Conservation (phyloP, 2,888 invertebrate genomes). For the Trissolcus japonicus region DNA sequence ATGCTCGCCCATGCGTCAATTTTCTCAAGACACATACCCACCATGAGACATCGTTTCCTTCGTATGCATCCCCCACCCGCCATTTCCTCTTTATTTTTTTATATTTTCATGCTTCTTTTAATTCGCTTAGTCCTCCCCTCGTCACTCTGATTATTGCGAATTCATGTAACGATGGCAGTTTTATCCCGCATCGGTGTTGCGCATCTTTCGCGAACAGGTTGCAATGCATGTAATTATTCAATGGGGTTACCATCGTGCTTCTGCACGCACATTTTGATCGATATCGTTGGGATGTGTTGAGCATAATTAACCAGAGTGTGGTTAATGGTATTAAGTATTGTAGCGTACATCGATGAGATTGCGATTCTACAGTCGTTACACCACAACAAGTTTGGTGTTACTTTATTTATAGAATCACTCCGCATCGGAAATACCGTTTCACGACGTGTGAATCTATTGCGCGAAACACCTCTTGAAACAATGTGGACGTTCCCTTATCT, state of each 20-base stretch:
- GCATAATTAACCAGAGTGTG: conserved; percentile 71
- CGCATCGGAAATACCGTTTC: conserved; percentile 38
- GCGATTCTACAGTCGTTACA: conserved; percentile 46
- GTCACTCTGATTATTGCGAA: conserved; percentile 55
- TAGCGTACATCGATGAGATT: conserved; percentile 59
- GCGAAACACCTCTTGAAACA: conserved; percentile 45
- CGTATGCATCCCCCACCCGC: conserved; percentile 17
- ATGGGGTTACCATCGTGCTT: conserved; percentile 63
- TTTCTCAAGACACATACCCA: conserved; percentile 66
- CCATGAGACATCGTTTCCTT: conserved; percentile 60
- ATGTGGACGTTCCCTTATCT: conserved; percentile 51
- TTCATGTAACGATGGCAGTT: conserved; percentile 64
- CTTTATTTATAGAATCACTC: conserved; percentile 55
- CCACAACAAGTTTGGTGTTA: conserved; percentile 51
- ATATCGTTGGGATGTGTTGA: conserved; percentile 70
- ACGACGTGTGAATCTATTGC: conserved; percentile 50
- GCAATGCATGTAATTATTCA: conserved; percentile 71
- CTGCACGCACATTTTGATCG: conserved; percentile 67
- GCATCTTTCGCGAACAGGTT: conserved; percentile 67
- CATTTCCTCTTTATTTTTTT: conserved; percentile 39
- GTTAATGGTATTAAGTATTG: conserved; percentile 66
- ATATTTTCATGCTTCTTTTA: conserved; percentile 54
- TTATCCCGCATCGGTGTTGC: conserved; percentile 65
- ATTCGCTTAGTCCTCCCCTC: conserved; percentile 42
- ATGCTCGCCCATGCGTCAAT: conserved; percentile 70